Conservation (phyloP, 2,888 invertebrate genomes). For the Maniola hyperantus region DNA sequence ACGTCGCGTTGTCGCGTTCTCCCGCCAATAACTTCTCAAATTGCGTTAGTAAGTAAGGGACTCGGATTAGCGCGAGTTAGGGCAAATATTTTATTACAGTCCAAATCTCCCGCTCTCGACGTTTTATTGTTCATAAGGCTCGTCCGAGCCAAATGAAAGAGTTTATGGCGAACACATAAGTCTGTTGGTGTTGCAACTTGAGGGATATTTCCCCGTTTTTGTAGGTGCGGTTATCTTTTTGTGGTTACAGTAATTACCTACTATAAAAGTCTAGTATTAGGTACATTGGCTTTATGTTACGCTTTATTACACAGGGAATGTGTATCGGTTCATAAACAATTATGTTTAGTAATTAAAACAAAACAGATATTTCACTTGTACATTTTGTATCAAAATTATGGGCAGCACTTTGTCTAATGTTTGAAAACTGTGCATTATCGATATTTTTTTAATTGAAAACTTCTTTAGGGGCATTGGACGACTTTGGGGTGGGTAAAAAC, state of each 20-base stretch:
- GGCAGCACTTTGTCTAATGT: neutral
- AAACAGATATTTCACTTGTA: neutral
- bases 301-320: neutral
- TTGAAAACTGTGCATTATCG: neutral
- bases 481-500: no score
- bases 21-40: slow-evolving; percentile 77
- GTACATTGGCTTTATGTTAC: slow-evolving; percentile 5
- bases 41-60: slow-evolving; percentile 80
- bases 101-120: slow-evolving; percentile 82
- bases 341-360: neutral
- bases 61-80: slow-evolving; percentile 79
- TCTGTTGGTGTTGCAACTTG: slow-evolving; percentile 71
- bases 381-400: neutral
- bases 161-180: slow-evolving; percentile 80
- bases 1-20: slow-evolving; percentile 42
- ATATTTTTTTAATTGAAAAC: neutral
- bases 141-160: slow-evolving; percentile 82
- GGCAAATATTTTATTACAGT: slow-evolving; percentile 83
- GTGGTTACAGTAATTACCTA: slow-evolving; percentile 27
- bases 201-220: slow-evolving; percentile 52
- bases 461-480: no score
- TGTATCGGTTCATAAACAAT: slow-evolving; percentile 8
- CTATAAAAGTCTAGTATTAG: slow-evolving; percentile 12
- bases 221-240: slow-evolving; percentile 39
- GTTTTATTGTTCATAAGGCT: slow-evolving; percentile 83